A percentile compares a stretch with the other conserved stretches of the same genome.
Evolutionary conservation across 2,888 invertebrate genomes (phyloP).

Genomic region (Acanthosepion lycidas): DNA sequence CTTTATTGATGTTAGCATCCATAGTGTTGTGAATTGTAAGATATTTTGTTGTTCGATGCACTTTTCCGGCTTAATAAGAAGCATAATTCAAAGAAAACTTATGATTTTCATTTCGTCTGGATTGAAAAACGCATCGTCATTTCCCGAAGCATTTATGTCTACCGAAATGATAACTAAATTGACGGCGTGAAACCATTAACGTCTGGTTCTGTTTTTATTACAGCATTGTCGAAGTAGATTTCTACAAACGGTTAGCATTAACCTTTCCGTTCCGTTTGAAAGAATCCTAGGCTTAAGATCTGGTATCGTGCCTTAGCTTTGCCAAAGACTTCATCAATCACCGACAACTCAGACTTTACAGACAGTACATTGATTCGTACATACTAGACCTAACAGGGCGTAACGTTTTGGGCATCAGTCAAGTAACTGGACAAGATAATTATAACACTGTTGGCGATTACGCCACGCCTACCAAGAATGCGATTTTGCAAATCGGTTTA

Average conservation of each 20-base stretch:
- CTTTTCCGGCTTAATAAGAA: no score
- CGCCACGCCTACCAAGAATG: background rate
- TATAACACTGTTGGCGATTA: background rate
- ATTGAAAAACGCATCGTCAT: no score
- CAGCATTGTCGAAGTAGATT: background rate
- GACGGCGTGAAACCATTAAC: no score
- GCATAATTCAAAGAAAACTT: no score
- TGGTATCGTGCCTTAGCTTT: background rate
- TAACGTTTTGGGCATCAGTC: background rate
- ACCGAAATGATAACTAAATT: no score
- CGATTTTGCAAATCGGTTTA: background rate
- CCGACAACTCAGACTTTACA: background rate
- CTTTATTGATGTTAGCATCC: no score
- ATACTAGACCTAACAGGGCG: background rate
- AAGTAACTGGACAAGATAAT: background rate
- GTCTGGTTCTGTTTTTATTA: background rate
- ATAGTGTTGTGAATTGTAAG: no score
- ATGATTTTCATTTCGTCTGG: no score
- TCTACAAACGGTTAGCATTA: background rate
- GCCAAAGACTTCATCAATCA: background rate
- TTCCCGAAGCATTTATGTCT: no score
- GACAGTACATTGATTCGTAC: background rate
- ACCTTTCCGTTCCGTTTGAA: background rate
- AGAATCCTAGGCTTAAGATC: background rate
- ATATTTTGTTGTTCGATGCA: no score